phyloP scores from a whole-genome alignment of 2,888 invertebrate genomes.

The Metopia argyrocephala region DNA sequence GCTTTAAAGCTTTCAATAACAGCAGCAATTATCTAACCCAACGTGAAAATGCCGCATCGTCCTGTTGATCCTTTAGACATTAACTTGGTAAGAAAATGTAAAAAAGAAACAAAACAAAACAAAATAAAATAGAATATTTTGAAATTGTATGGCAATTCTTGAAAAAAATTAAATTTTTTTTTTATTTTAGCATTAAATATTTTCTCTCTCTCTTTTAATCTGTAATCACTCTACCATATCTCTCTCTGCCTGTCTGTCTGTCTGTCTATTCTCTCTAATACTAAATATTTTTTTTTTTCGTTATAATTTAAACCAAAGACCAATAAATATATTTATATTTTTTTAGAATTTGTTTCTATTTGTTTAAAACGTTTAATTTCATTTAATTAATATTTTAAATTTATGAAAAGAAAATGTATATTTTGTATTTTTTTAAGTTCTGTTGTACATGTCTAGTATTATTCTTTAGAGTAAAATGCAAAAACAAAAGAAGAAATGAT shows the following conservation, averaged over 20 bases:
- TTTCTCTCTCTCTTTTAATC: background rate
- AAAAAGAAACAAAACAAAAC: background rate
- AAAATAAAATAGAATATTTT: background rate
- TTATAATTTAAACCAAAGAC: constrained; percentile 63
- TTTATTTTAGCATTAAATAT: background rate
- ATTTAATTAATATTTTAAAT: no score
- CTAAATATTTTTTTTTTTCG: constrained; percentile 12
- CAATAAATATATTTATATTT: constrained; percentile 43
- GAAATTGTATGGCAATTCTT: constrained; percentile 4
- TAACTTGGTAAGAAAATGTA: constrained; percentile 20
- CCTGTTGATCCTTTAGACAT: constrained; percentile 52
- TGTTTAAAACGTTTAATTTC: constrained; percentile 31
- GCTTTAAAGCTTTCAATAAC: constrained; percentile 22
- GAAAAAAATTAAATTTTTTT: background rate
- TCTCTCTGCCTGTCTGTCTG: background rate
- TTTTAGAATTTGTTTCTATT: constrained; percentile 33
- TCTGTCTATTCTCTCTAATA: background rate
- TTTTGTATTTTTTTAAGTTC: constrained; percentile 57
- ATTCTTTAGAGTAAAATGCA: constrained; percentile 8
- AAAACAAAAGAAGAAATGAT: background rate
- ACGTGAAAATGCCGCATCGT: constrained; percentile 55
- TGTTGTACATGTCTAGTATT: background rate
- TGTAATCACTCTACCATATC: background rate
- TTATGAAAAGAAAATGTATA: constrained; percentile 54
- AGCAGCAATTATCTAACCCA: constrained; percentile 53